These are phyloP conservation scores for Drosophila seclusa DNA, from an alignment of 2,888 invertebrate species.

Conservation along the genomic window DNA sequence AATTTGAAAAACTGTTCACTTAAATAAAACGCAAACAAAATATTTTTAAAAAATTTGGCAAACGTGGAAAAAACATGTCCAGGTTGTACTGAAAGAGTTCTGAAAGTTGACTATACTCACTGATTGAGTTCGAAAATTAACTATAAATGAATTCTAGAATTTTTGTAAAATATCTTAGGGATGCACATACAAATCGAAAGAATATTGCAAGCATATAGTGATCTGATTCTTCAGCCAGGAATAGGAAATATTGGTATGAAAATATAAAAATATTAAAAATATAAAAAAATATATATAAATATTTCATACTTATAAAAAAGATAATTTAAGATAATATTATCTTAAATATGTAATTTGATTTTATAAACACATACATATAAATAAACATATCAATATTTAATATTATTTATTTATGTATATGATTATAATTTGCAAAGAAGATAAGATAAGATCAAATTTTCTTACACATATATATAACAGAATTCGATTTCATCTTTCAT, in stretches of 20 bases:
- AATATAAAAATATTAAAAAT: background rate
- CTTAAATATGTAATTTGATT: too few relatives aligned
- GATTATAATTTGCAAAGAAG: background rate
- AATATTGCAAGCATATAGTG: background rate
- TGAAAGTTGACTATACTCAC: background rate
- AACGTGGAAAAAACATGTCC: background rate
- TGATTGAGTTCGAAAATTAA: background rate
- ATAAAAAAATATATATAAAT: background rate
- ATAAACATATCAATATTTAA: background rate
- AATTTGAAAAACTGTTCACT: background rate
- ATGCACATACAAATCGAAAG: background rate
- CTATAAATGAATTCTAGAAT: background rate
- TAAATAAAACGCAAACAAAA: background rate
- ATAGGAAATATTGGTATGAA: background rate
- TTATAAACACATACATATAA: background rate
- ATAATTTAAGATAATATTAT: too few relatives aligned
- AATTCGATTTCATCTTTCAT: background rate
- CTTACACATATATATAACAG: background rate
- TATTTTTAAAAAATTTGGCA: background rate
- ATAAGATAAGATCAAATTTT: background rate
- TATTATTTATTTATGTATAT: background rate
- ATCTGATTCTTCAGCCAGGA: too few relatives aligned
- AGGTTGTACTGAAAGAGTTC: background rate
- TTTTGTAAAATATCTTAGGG: background rate
- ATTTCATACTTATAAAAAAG: background rate